phyloP scores from a whole-genome alignment of 2,888 invertebrate genomes.

The Aphodius sticticus region DNA sequence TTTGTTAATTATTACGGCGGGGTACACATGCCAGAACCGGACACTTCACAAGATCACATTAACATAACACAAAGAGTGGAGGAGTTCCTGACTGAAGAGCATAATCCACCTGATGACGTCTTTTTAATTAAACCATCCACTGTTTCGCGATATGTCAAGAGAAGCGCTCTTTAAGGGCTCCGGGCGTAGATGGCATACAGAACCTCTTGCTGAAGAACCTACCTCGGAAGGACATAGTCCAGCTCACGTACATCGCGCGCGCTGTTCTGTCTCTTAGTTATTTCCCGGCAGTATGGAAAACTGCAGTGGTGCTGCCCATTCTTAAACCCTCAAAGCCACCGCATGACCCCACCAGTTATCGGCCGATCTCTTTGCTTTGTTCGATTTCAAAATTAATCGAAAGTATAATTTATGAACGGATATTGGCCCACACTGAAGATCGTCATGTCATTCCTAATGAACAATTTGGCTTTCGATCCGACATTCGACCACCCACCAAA shows the following conservation, averaged over 20 bases:
- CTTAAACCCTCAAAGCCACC: constrained; percentile 38
- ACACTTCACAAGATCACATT: background rate
- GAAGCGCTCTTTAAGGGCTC: constrained; percentile 25
- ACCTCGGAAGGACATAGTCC: constrained; percentile 43
- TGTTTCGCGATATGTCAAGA: background rate
- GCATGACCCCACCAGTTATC: constrained; percentile 12
- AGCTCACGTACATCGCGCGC: constrained; percentile 43
- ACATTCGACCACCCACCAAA: constrained; percentile 48
- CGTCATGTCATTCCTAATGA: constrained; percentile 41
- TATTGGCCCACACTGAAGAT: constrained; percentile 24
- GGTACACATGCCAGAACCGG: background rate
- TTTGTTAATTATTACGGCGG: background rate
- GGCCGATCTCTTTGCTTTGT: constrained; percentile 38
- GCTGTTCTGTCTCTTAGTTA: constrained; percentile 39
- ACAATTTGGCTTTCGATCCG: constrained; percentile 50
- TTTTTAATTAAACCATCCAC: constrained; percentile 6
- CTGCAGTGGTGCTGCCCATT: constrained; percentile 42
- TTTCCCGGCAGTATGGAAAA: constrained; percentile 43
- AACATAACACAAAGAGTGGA: background rate
- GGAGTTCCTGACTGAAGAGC: constrained; percentile 7
- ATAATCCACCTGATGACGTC: background rate
- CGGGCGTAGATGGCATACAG: constrained; percentile 29
- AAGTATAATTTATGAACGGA: constrained; percentile 30
- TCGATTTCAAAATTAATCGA: constrained; percentile 37
- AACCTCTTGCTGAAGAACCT: constrained; percentile 41